phyloP scores from a whole-genome alignment of 1,140 invertebrate genomes.

The Drosophila burlai region DNA sequence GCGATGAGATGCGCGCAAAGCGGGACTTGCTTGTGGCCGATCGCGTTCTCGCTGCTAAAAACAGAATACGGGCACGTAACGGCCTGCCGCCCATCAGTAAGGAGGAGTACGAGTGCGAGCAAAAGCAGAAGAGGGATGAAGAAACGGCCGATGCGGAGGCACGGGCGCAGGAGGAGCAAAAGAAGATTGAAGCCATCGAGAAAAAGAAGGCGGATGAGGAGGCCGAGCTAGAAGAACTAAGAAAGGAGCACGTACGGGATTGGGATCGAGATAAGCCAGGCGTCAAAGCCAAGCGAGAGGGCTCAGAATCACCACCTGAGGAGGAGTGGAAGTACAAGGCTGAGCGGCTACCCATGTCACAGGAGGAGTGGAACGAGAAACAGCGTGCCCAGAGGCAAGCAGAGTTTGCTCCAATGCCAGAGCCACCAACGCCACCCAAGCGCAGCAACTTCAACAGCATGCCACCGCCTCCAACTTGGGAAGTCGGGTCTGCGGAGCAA shows the following conservation, averaged over 20 bases:
- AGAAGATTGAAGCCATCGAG: slow-evolving; percentile 84
- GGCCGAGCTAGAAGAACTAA: slow-evolving; percentile 85
- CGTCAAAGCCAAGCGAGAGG: slow-evolving; percentile 15
- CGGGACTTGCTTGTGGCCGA: slow-evolving; percentile 90
- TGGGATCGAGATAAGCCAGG: slow-evolving; percentile 89
- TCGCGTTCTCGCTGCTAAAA: slow-evolving; percentile 91
- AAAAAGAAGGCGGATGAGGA: slow-evolving; percentile 69
- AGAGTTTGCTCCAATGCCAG: slow-evolving; percentile 89
- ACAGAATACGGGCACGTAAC: slow-evolving; percentile 90
- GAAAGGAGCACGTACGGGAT: slow-evolving; percentile 87
- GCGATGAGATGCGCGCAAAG: slow-evolving; percentile 88
- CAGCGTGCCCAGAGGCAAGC: slow-evolving; percentile 88
- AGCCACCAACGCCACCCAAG: slow-evolving; percentile 37
- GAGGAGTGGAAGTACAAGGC: slow-evolving; percentile 86
- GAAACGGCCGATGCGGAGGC: slow-evolving; percentile 86
- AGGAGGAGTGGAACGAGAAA: slow-evolving; percentile 92
- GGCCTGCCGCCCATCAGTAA: slow-evolving; percentile 88
- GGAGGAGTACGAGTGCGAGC: slow-evolving; percentile 62
- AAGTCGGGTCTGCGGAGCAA: neutral
- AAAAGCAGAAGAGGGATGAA: slow-evolving; percentile 62
- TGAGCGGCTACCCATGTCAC: slow-evolving; percentile 87
- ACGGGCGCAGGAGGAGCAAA: slow-evolving; percentile 85
- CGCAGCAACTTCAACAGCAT: slow-evolving; percentile 80
- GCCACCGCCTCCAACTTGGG: slow-evolving; percentile 33
- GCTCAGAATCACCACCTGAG: slow-evolving; percentile 69